Base-by-base conservation (phyloP, 2,797 vertebrate genomes). In the Anas acuta region DNA sequence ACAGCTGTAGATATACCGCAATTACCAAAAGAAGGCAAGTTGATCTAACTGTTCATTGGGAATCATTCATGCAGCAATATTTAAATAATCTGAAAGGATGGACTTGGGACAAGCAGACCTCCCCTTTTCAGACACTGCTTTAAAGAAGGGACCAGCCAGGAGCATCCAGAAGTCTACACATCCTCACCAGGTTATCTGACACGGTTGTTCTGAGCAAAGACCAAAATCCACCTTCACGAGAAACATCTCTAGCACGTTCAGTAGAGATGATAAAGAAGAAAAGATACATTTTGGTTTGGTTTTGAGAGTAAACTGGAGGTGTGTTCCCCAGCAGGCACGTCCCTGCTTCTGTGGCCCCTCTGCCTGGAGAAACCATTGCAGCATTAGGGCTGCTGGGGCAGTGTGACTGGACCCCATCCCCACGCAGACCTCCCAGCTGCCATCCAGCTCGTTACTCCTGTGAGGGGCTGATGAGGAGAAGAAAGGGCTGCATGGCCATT, bases 31-130 rank as follows among this genome's bases (percentile, higher is more conserved):
- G 39, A 87, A 62, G 32, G 26, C 28, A 89, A 58, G 32, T 30
- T 94, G 37, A 89, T 95, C 49, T 91, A 80, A 11, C 1, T 43
- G 23, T 62, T 89, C 41, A 33, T 28, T 86, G 82, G 37, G 45
- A 90, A 72, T 85, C 37, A 75, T 54, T 91, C 22, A 18, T 20
- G 9, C 26, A 96, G 58, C 13, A 88, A 9, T 13, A 41, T 74
- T 83, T 81, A 92, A 92, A 85, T 85, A 95, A 95, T 12, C 28
- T 47, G 61, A 45, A 56, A 7, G 28, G 37, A 39, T n/a, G 30
- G n/a, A 35, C 43, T 41, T 25, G 9, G 32, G n/a, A 73, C 62
- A 65, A 1, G 13, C 83, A 83, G 51, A 70, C 8, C 28, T 37
- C 8, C 3, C 39, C 7, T 2, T 70, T 69, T 75, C 19, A 82